Conservation (phyloP, 2,888 invertebrate species). For the Thecocarcelia acutangulata region DNA sequence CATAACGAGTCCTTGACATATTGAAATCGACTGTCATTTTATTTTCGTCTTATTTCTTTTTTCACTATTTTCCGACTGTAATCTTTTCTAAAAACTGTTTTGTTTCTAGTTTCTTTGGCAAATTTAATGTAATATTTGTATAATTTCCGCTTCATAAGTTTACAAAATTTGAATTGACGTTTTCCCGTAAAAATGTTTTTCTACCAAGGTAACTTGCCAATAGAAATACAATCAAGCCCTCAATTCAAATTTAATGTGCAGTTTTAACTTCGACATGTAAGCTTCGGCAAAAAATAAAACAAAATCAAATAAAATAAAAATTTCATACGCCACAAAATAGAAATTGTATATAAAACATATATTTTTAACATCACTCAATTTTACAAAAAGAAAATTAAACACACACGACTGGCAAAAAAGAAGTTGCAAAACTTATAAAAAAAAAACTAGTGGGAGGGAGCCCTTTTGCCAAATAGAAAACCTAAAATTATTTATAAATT, state of each 20-base stretch:
- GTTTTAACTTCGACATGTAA: conserved; percentile 35
- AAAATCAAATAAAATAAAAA: no score
- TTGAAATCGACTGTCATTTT: background rate
- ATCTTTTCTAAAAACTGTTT: background rate
- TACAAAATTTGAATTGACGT: conserved; percentile 68
- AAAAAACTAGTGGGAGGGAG: background rate
- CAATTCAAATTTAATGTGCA: conserved; percentile 24
- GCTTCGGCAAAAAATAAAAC: conserved; percentile 25
- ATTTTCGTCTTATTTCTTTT: background rate
- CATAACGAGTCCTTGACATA: no score
- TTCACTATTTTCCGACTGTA: background rate
- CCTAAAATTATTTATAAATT: conserved; percentile 54
- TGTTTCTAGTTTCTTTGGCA: background rate
- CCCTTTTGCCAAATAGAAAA: conserved; percentile 38
- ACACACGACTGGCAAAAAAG: conserved; percentile 9
- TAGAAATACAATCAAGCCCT: background rate
- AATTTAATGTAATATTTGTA: conserved; percentile 63
- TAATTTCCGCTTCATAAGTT: conserved; percentile 69
- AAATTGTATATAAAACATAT: conserved; percentile 12
- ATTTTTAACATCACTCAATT: conserved; percentile 67
- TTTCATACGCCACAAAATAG: conserved; percentile 20
- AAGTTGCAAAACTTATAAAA: conserved; percentile 44
- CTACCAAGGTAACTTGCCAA: conserved; percentile 52
- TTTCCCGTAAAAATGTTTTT: conserved; percentile 55
- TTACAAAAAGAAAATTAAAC: conserved; percentile 30